Evolutionary conservation across 2,888 invertebrate species (phyloP), one percentile per base, ranked within the genome.

Genomic region (Epinotia bilunana): DNA sequence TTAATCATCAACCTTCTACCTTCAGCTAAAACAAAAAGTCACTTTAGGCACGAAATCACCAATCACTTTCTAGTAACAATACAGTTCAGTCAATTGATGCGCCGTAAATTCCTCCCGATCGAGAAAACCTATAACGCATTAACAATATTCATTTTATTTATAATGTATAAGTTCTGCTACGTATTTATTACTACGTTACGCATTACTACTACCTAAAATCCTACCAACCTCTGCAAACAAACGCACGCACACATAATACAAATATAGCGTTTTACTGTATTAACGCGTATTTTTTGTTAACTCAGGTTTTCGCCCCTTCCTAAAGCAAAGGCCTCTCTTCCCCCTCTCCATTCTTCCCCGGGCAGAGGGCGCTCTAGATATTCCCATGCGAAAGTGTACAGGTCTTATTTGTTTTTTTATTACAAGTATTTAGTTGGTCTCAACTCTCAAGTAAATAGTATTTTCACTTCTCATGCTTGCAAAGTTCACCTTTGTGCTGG

Each of bases 301-400:
- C 69, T 58, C 69, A 61, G 64, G 62, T 69, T 55, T 28, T 49
- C 61, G 57, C 49, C 39, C 55, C 13, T 53, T 62, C 39, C 33
- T 28, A 58, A 63, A 55, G 53, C 55, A 7, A 60, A 69, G 69
- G 69, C 46, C 69, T 60, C 20, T 69, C 61, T 33, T 28, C 60
- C 28, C 62, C 5, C n/a, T 72, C 68, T 28, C 53, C 43, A 58
- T 76, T 72, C 58, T 60, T 46, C 60, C 69, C 46, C 58, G 58
- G 6, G 69, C 69, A 20, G 69, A 69, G 69, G 69, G 60, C 69
- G 58, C 23, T 46, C 39, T 68, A 43, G n/a, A 23, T 60, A 46
- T 46, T 60, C 69, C 46, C 49, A 69, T 55, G 13, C 73, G 70
- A 61, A 58, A 43, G 43, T 23, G 16, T 60, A 46, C 69, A 69